These are phyloP conservation scores for Todiramphus saurophagus DNA, from an alignment of 2,113 vertebrate species.

Conservation along the genomic window DNA sequence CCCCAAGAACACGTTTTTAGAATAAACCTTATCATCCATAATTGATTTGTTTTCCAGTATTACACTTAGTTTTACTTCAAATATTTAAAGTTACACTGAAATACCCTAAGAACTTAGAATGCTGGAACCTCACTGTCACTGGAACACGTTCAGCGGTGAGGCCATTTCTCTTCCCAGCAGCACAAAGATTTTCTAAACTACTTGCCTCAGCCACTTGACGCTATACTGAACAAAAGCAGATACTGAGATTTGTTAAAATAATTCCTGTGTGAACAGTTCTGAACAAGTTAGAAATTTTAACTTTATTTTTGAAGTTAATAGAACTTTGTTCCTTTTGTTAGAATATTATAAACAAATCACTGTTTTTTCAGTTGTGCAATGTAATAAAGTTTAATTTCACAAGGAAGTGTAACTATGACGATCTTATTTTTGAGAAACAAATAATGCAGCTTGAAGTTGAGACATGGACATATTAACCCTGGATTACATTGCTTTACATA, in stretches of 20 bases:
- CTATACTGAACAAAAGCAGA: not conserved
- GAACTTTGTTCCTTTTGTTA: not conserved
- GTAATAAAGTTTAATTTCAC: constrained; percentile 15
- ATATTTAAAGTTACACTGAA: not conserved
- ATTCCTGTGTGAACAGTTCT: not conserved
- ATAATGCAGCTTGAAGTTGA: fast-evolving
- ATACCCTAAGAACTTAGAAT: not conserved
- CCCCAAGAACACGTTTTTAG: constrained; percentile 45
- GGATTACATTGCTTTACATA: fast-evolving
- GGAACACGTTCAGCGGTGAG: fast-evolving
- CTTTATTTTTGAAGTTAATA: not conserved
- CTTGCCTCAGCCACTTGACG: not conserved
- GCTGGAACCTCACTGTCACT: not conserved
- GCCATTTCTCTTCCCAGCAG: not conserved
- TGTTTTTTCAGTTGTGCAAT: not conserved
- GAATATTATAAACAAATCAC: not conserved
- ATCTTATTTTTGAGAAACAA: not conserved
- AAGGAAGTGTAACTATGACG: not conserved
- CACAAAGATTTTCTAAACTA: too few species aligned
- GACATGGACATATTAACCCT: not conserved
- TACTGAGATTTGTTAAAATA: not conserved
- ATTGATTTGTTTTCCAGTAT: constrained; percentile 39
- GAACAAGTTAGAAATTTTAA: not conserved
- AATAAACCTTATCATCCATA: constrained; percentile 45
- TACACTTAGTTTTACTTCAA: not conserved